phyloP scores from a whole-genome alignment of 2,888 invertebrate genomes.

The Drosophila kuntzei region DNA sequence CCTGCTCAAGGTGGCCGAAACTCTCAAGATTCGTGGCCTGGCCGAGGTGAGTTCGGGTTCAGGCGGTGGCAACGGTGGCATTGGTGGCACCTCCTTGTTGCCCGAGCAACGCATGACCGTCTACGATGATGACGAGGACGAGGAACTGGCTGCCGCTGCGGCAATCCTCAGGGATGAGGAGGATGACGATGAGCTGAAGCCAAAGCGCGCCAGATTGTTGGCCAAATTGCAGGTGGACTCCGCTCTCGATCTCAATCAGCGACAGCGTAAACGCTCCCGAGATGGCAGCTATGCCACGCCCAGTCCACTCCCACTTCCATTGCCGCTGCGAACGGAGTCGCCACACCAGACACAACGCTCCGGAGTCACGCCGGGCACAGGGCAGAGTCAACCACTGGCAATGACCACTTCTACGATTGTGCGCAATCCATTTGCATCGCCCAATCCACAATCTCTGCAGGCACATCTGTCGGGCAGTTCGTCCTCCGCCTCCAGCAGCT shows the following conservation, averaged over 20 bases:
- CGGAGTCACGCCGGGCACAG: slow-evolving; percentile 42
- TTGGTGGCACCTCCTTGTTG: slow-evolving; percentile 85
- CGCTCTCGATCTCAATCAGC: slow-evolving; percentile 70
- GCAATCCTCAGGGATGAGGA: slow-evolving; percentile 84
- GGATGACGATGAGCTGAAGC: slow-evolving; percentile 87
- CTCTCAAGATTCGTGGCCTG: slow-evolving; percentile 93
- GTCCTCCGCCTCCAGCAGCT: slow-evolving; percentile 47
- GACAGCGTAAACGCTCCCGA: slow-evolving; percentile 86
- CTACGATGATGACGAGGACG: slow-evolving; percentile 80
- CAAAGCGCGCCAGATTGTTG: slow-evolving; percentile 76
- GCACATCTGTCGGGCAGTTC: slow-evolving; percentile 41
- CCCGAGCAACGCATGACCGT: slow-evolving; percentile 83
- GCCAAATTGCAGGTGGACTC: slow-evolving; percentile 55
- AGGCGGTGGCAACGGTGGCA: slow-evolving; percentile 2
- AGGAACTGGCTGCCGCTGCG: slow-evolving; percentile 85
- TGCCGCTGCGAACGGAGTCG: slow-evolving; percentile 45
- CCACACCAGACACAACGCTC: slow-evolving; percentile 35
- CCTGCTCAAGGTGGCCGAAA: slow-evolving; percentile 93
- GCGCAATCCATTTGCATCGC: slow-evolving; percentile 84
- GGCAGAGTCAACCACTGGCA: slow-evolving; percentile 62
- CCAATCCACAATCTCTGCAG: slow-evolving; percentile 75
- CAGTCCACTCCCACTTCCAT: slow-evolving; percentile 39
- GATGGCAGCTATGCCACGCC: slow-evolving; percentile 79
- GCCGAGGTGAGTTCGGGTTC: slow-evolving; percentile 89
- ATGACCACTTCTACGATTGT: slow-evolving; percentile 84